A percentile compares a stretch with the other conserved stretches of the same genome.
Conservation (phyloP, 2,888 invertebrate genomes). For the Ernsta delagoae region DNA sequence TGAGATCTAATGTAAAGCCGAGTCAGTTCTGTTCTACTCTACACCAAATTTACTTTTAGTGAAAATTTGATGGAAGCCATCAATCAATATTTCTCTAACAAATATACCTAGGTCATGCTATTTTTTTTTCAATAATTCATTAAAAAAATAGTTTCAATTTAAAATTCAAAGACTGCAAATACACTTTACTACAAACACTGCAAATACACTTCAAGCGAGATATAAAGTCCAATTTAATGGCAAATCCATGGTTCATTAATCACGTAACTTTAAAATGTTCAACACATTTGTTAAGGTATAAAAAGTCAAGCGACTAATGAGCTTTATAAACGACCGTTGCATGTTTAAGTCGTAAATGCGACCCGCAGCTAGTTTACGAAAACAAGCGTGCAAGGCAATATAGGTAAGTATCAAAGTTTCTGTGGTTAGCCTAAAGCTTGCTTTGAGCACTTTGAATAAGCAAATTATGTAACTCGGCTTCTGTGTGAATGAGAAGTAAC, state of each 20-base stretch:
- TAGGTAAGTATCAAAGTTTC: constrained; percentile 15
- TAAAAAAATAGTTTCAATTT: too few species aligned
- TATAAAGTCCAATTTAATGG: background rate
- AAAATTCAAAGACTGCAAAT: too few species aligned
- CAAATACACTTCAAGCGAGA: background rate
- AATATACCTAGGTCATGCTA: too few species aligned
- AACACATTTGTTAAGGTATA: constrained; percentile 5
- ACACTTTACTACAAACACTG: too few species aligned
- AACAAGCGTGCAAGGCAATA: constrained; percentile 12
- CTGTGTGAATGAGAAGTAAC: constrained; percentile 3
- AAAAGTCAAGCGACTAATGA: constrained; percentile 16
- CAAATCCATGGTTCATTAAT: background rate
- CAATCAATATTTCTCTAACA: too few species aligned
- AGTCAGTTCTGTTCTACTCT: too few species aligned
- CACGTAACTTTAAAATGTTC: background rate
- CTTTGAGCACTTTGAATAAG: constrained; percentile 10
- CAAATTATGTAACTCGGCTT: background rate
- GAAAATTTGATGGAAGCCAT: too few species aligned
- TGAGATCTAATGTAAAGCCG: too few species aligned
- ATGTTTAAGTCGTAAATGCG: constrained; percentile 6
- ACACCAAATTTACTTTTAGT: too few species aligned
- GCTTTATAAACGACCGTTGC: constrained; percentile 9
- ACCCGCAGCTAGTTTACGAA: constrained; percentile 7
- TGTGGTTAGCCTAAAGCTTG: background rate
- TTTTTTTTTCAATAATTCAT: too few species aligned